Evolutionary conservation across 2,888 invertebrate species (phyloP).

Genomic region (Lamellibrachia columna): DNA sequence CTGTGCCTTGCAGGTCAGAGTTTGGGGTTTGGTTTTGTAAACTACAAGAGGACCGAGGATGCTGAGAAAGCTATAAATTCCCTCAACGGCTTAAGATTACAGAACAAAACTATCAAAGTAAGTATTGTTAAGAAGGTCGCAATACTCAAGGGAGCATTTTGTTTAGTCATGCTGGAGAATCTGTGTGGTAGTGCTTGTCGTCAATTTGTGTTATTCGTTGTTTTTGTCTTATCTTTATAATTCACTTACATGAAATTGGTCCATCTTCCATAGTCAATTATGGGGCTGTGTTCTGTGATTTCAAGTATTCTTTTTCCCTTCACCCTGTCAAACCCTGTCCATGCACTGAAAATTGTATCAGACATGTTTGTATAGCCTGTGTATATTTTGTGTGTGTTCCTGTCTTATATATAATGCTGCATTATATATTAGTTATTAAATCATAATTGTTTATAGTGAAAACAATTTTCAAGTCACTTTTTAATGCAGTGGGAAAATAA

Average conservation of each 20-base stretch:
- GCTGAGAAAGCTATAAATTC: constrained; percentile 98
- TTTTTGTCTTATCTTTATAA: constrained; percentile 14
- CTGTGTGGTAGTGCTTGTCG: neutral
- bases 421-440: neutral
- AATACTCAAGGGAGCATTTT: neutral
- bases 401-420: neutral
- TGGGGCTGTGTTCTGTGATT: neutral
- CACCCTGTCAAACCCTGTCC: neutral
- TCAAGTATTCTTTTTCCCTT: neutral
- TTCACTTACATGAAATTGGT: neutral
- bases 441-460: neutral
- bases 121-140: constrained; percentile 10
- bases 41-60: constrained; percentile 96
- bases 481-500: neutral
- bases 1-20: constrained; percentile 80
- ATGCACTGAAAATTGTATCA: neutral
- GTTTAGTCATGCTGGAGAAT: neutral
- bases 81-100: constrained; percentile 94
- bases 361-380: neutral
- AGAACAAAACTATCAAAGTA: constrained; percentile 99
- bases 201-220: constrained; percentile 13
- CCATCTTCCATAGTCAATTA: neutral
- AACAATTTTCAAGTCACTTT: neutral
- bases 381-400: neutral
- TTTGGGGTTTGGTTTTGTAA: constrained; percentile 99